Evolutionary conservation across 2,888 invertebrate species (phyloP).

Genomic region (Chrysodeixis includens): DNA sequence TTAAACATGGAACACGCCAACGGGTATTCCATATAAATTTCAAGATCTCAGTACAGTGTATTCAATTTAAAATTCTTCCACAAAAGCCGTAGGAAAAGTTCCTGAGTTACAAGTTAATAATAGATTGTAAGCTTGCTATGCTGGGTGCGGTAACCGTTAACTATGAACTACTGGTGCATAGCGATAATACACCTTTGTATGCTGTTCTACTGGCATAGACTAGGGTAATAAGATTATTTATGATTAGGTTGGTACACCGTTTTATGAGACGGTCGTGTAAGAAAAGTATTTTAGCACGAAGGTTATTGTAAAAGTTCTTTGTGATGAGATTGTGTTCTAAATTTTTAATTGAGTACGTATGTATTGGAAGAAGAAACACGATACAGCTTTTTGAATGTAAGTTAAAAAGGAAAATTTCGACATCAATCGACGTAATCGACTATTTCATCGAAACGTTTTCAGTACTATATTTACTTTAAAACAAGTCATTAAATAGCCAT

Average conservation of each 20-base stretch:
- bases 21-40: not conserved
- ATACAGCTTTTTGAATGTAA: too few relatives aligned
- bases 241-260: not conserved
- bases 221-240: not conserved
- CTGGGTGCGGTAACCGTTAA: slow-evolving; percentile 28
- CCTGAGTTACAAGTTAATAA: slow-evolving; percentile 31
- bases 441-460: not conserved
- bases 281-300: not conserved
- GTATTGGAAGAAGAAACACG: too few relatives aligned
- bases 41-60: slow-evolving; percentile 17
- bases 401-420: too few relatives aligned
- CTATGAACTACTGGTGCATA: slow-evolving; percentile 7
- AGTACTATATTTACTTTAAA: not conserved
- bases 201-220: not conserved
- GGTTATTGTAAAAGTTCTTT: too few relatives aligned
- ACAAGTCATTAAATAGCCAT: not conserved
- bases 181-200: slow-evolving; percentile 22
- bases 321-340: too few relatives aligned
- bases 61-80: slow-evolving; percentile 13
- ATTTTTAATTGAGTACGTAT: too few relatives aligned
- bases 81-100: slow-evolving; percentile 8
- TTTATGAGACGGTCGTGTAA: not conserved
- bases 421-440: too few relatives aligned
- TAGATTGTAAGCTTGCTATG: slow-evolving; percentile 30
- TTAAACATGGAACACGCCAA: not conserved